A percentile compares a stretch with the other conserved stretches of the same genome.
Conservation (phyloP, 1,140 invertebrate genomes). For the Drosophila littoralis region DNA sequence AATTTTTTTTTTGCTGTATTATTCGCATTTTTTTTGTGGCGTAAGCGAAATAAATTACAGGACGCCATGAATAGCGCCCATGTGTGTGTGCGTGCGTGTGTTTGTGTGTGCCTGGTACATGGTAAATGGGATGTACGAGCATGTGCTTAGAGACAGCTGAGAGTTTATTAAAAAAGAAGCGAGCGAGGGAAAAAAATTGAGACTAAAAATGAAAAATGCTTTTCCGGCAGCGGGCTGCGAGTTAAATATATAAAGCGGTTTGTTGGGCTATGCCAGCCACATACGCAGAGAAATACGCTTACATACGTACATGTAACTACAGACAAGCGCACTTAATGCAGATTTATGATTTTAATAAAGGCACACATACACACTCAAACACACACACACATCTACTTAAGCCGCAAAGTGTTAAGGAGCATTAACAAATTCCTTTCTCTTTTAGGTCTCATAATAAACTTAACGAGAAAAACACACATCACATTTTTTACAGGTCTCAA, state of each 20-base stretch:
- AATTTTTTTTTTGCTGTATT: constrained; percentile 54
- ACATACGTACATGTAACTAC: constrained; percentile 22
- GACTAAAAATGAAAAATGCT: constrained; percentile 73
- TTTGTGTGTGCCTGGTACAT: constrained; percentile 17
- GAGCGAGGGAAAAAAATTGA: constrained; percentile 43
- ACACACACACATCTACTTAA: constrained; percentile 25
- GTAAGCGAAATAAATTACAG: constrained; percentile 70
- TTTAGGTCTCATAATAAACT: constrained; percentile 4
- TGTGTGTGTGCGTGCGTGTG: not conserved
- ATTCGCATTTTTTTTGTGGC: constrained; percentile 25
- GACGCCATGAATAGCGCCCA: constrained; percentile 40
- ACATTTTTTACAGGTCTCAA: not conserved
- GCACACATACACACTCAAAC: constrained; percentile 16
- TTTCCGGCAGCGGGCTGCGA: constrained; percentile 39
- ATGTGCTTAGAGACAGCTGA: constrained; percentile 55
- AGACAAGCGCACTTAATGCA: constrained; percentile 60
- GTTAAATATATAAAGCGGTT: constrained; percentile 52
- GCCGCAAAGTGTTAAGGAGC: constrained; percentile 56
- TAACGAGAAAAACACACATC: not conserved
- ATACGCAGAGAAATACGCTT: constrained; percentile 32
- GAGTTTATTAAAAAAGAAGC: constrained; percentile 77
- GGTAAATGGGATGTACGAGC: constrained; percentile 46
- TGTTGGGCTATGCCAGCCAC: constrained; percentile 20
- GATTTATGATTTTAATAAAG: constrained; percentile 81
- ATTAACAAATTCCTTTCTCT: constrained; percentile 43